Conservation (phyloP, 2,888 invertebrate species). For the Brachyptera risi region DNA sequence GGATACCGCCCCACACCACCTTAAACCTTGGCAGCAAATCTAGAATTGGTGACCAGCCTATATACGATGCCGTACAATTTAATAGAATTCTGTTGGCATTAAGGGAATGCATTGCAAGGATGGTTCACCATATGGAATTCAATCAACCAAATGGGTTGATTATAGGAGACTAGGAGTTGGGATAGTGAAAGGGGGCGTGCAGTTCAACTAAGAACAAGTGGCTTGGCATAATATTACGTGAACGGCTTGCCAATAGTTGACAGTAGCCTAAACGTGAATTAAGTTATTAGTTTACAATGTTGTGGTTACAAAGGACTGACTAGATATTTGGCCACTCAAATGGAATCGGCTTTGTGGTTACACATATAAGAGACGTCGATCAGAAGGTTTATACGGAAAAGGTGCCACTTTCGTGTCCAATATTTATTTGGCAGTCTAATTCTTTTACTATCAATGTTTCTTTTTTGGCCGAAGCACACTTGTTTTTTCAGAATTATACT, state of each 20-base stretch:
- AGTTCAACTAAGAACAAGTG: conserved; percentile 21
- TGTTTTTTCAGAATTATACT: conserved; percentile 23
- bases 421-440: conserved; percentile 26
- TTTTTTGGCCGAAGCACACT: conserved; percentile 17
- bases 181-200: conserved; percentile 18
- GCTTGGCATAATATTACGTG: conserved; percentile 14
- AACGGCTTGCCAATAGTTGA: conserved; percentile 11
- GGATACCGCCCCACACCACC: conserved; percentile 15
- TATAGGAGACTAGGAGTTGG: not conserved
- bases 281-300: conserved; percentile 7
- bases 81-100: not conserved
- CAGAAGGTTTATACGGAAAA: too few species aligned
- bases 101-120: not conserved
- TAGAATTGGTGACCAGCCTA: not conserved
- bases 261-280: not conserved
- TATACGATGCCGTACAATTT: not conserved
- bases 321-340: not conserved
- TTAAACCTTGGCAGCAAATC: not conserved
- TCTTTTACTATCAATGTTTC: conserved; percentile 22
- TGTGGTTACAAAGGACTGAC: not conserved
- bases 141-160: not conserved
- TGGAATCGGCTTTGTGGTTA: not conserved
- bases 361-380: not conserved
- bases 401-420: not conserved
- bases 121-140: conserved; percentile 7